Conservation (phyloP, 2,113 vertebrate genomes). For the Rhinichthys klamathensis region DNA sequence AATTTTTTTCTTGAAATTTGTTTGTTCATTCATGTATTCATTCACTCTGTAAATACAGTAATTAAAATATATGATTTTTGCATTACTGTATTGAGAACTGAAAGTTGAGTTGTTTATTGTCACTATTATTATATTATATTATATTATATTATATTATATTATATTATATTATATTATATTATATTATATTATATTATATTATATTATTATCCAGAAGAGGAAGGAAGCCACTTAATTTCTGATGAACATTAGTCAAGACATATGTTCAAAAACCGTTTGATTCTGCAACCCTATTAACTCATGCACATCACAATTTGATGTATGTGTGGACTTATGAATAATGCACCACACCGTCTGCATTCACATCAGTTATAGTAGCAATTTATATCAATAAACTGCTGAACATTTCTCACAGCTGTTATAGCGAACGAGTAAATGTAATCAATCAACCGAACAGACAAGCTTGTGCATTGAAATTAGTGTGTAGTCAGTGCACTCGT, state of each 20-base stretch:
- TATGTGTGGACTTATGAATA: neutral
- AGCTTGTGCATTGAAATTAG: conserved; percentile 8
- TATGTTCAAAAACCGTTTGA: neutral
- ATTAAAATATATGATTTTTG: neutral
- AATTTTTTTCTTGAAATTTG: neutral
- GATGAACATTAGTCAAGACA: neutral
- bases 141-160: neutral
- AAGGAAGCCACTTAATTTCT: neutral
- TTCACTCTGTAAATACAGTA: neutral
- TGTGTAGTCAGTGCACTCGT: neutral
- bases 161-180: neutral
- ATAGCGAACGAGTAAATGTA: neutral
- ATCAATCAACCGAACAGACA: conserved; percentile 1
- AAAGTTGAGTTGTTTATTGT: neutral
- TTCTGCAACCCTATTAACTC: conserved; percentile 12
- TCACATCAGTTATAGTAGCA: conserved; percentile 18
- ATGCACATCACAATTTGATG: neutral
- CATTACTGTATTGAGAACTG: neutral
- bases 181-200: neutral
- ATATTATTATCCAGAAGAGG: neutral
- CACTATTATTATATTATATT: neutral
- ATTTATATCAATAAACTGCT: conserved; percentile 23
- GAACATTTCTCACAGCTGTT: conserved; percentile 23
- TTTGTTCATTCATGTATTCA: neutral
- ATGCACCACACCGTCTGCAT: neutral